These are phyloP conservation scores for Leptinotarsa tumamoca DNA, from an alignment of 2,888 invertebrate species.

Conservation along the genomic window DNA sequence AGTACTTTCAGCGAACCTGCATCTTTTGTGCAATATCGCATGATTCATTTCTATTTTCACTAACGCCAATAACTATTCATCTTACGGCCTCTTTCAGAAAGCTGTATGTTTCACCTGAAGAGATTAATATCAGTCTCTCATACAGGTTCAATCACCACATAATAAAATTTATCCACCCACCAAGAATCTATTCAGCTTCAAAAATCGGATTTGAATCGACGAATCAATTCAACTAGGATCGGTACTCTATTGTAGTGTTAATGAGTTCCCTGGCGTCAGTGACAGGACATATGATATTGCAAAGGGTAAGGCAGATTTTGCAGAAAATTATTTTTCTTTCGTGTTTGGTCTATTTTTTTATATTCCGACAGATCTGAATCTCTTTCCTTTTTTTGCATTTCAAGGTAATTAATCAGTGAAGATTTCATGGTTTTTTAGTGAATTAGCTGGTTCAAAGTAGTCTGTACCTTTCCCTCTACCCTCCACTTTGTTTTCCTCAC, in stretches of 20 bases:
- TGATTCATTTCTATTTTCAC: slow-evolving; percentile 52
- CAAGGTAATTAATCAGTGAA: too few species aligned
- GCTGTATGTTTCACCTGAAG: slow-evolving; percentile 46
- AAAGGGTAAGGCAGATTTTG: neutral
- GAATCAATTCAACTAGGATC: slow-evolving; percentile 50
- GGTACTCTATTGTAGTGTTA: slow-evolving; percentile 50
- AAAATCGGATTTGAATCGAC: slow-evolving; percentile 44
- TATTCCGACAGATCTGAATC: too few species aligned
- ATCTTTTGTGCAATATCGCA: slow-evolving; percentile 46
- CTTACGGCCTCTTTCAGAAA: slow-evolving; percentile 47
- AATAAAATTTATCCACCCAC: slow-evolving; percentile 49
- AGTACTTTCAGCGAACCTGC: slow-evolving; percentile 41
- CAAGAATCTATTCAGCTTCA: slow-evolving; percentile 27
- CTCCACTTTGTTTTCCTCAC: too few species aligned
- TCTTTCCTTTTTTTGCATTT: too few species aligned
- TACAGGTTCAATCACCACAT: slow-evolving; percentile 53
- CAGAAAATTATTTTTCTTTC: neutral
- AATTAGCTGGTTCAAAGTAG: too few species aligned
- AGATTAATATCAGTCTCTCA: slow-evolving; percentile 50
- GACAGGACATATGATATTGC: slow-evolving; percentile 14
- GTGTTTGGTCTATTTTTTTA: neutral
- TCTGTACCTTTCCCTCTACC: too few species aligned
- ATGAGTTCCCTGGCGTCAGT: slow-evolving; percentile 43
- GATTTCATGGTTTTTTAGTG: too few species aligned
- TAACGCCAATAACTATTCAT: slow-evolving; percentile 49